Evolutionary conservation across 2,113 vertebrate genomes (phyloP).

Genomic region (Naja naja): DNA sequence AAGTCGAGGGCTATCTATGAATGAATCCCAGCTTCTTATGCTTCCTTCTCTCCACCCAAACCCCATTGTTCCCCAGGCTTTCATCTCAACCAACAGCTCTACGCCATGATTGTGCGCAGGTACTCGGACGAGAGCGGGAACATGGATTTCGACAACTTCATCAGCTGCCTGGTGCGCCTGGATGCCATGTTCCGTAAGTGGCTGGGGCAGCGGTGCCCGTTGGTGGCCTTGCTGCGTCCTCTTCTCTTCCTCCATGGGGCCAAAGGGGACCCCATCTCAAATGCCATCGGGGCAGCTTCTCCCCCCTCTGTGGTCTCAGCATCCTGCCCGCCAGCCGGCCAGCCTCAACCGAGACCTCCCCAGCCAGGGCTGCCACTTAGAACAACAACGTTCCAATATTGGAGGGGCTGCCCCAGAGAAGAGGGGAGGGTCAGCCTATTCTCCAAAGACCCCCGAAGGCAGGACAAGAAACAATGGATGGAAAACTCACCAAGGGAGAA

Average conservation of each 20-base stretch:
- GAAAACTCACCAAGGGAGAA: too few relatives aligned
- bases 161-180: slow-evolving; percentile 88
- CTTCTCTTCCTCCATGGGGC: neutral
- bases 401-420: too few relatives aligned
- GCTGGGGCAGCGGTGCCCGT: neutral
- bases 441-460: too few relatives aligned
- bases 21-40: neutral
- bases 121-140: slow-evolving; percentile 83
- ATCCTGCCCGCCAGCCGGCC: neutral
- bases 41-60: too few relatives aligned
- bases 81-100: slow-evolving; percentile 78
- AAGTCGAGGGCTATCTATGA: neutral
- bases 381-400: neutral
- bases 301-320: neutral
- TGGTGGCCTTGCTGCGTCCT: neutral
- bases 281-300: neutral
- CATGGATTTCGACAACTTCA: slow-evolving; percentile 93
- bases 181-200: slow-evolving; percentile 92
- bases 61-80: slow-evolving; percentile 71
- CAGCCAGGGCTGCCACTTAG: neutral
- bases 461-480: too few relatives aligned
- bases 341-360: fast-evolving
- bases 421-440: too few relatives aligned
- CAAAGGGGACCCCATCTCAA: neutral
- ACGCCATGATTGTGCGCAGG: slow-evolving; percentile 81